These are phyloP conservation scores for Seriola rivoliana DNA, from an alignment of 2,113 vertebrate genomes.

Conservation along the genomic window DNA sequence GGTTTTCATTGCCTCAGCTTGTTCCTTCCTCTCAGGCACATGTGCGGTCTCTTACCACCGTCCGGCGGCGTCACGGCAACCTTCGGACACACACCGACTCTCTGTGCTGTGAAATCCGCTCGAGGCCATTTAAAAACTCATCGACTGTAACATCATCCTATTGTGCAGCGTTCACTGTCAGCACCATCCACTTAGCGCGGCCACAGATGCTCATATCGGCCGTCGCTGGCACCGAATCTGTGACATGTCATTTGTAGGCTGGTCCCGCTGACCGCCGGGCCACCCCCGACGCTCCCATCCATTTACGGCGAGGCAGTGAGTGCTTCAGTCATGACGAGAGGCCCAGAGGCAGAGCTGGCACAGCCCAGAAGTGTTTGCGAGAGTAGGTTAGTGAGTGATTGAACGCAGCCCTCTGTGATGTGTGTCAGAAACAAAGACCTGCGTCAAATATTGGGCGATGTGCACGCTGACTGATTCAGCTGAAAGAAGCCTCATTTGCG, in stretches of 20 bases:
- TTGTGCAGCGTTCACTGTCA: slow-evolving; percentile 69
- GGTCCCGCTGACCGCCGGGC: slow-evolving; percentile 52
- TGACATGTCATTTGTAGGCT: slow-evolving; percentile 54
- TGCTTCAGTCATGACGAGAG: slow-evolving; percentile 60
- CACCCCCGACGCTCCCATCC: slow-evolving; percentile 65
- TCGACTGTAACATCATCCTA: slow-evolving; percentile 70
- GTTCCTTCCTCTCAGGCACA: neutral
- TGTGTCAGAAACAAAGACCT: slow-evolving; percentile 48
- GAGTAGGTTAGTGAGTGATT: slow-evolving; percentile 60
- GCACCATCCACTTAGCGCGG: slow-evolving; percentile 67
- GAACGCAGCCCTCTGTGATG: slow-evolving; percentile 64
- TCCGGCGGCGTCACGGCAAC: slow-evolving; percentile 11
- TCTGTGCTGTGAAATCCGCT: slow-evolving; percentile 60
- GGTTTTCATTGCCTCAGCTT: neutral
- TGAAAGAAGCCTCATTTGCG: slow-evolving; percentile 52
- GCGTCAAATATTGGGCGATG: slow-evolving; percentile 54
- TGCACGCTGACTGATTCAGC: slow-evolving; percentile 34
- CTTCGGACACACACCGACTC: slow-evolving; percentile 31
- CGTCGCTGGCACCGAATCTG: slow-evolving; percentile 55
- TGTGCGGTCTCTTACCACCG: neutral
- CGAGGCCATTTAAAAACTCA: slow-evolving; percentile 75
- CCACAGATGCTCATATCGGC: slow-evolving; percentile 54
- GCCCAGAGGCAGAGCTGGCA: slow-evolving; percentile 47
- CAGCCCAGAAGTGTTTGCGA: slow-evolving; percentile 42
- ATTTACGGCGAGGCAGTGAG: slow-evolving; percentile 56